Conservation (phyloP, 2,113 vertebrate species). For the Larimichthys polyactis region DNA sequence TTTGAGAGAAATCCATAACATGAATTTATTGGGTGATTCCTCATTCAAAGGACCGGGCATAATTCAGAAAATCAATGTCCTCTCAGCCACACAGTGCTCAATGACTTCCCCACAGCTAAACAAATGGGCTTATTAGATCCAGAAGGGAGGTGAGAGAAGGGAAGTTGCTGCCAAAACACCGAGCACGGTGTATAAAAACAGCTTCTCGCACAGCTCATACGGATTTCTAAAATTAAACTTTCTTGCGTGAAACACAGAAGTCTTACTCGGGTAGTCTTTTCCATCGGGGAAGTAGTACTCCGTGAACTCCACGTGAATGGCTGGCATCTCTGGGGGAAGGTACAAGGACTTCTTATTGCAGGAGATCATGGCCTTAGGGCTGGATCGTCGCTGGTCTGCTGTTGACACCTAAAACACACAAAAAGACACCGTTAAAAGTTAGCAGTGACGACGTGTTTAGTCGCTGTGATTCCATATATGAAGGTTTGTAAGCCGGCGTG, state of each 20-base stretch:
- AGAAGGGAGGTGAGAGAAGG: background rate
- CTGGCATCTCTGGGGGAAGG: constrained; percentile 98
- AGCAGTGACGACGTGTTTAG: background rate
- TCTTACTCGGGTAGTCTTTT: constrained; percentile 97
- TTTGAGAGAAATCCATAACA: constrained; percentile 38
- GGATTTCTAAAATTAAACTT: background rate
- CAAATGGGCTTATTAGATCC: background rate
- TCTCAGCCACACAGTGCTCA: constrained; percentile 25
- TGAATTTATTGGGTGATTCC: constrained; percentile 48
- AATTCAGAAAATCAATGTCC: constrained; percentile 61
- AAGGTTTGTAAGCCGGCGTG: background rate
- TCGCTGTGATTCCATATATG: background rate
- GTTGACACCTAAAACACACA: constrained; percentile 90
- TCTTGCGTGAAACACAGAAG: background rate
- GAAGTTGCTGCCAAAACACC: constrained; percentile 17
- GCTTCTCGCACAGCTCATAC: constrained; percentile 3
- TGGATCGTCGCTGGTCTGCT: constrained; percentile 94
- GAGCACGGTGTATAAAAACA: background rate
- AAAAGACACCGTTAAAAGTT: background rate
- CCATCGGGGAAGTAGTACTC: constrained; percentile 99
- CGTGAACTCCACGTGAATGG: constrained; percentile 96
- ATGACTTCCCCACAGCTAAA: constrained; percentile 22
- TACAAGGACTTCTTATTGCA: constrained; percentile 99
- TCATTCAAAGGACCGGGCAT: constrained; percentile 26
- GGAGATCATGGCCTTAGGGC: constrained; percentile 96